Evolutionary conservation across 1,140 invertebrate species (phyloP).

Genomic region (Drosophila murphyi): DNA sequence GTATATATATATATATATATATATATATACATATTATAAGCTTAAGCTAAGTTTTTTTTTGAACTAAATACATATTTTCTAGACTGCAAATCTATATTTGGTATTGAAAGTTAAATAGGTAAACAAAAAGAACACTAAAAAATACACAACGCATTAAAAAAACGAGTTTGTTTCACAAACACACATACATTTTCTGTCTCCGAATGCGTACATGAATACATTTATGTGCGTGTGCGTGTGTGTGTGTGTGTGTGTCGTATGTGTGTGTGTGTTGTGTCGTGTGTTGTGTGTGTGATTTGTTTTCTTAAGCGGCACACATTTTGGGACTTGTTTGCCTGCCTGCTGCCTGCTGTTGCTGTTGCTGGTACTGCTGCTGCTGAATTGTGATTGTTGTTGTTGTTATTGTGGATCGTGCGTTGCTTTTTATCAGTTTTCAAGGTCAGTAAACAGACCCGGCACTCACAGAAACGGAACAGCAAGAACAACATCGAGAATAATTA

Average conservation of each 20-base stretch:
- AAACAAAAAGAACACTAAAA: conserved; percentile 52
- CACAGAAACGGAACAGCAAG: background rate
- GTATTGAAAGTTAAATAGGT: conserved; percentile 15
- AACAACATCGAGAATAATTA: conserved; percentile 4
- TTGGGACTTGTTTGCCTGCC: conserved; percentile 39
- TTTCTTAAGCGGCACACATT: conserved; percentile 36
- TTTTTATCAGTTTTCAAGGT: conserved; percentile 51
- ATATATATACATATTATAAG: conserved; percentile 4
- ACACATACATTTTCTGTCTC: background rate
- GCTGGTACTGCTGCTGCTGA: background rate
- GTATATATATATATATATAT: conserved; percentile 8
- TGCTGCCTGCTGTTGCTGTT: background rate
- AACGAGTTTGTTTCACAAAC: conserved; percentile 63
- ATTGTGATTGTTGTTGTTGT: background rate
- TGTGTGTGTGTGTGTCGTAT: conserved; percentile 7
- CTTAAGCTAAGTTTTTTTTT: conserved; percentile 43
- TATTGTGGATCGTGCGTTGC: conserved; percentile 27
- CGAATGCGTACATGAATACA: background rate
- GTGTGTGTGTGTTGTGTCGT: background rate
- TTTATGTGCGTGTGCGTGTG: conserved; percentile 12
- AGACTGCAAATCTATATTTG: conserved; percentile 49
- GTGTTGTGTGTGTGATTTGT: conserved; percentile 23
- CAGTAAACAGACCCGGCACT: conserved; percentile 12
- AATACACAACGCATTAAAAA: conserved; percentile 73
- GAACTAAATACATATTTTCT: conserved; percentile 41